These are phyloP conservation scores for Thaumatotibia leucotreta DNA, from an alignment of 1,140 invertebrate genomes.

Conservation along the genomic window DNA sequence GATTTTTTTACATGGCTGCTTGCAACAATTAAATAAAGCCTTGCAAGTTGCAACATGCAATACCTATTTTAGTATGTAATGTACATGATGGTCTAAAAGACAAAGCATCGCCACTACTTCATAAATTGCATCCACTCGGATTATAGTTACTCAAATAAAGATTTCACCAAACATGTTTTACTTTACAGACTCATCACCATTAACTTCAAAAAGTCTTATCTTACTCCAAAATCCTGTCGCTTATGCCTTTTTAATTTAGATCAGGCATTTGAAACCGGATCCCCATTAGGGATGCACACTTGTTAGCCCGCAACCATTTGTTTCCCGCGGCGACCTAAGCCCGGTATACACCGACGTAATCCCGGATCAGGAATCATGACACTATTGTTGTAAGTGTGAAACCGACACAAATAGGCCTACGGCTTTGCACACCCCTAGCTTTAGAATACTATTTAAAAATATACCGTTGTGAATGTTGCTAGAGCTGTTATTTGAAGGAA, in stretches of 20 bases:
- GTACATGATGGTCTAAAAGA: no score
- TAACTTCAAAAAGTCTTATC: not conserved
- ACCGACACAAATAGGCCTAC: slow-evolving; percentile 75
- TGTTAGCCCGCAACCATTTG: slow-evolving; percentile 59
- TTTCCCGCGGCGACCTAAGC: slow-evolving; percentile 71
- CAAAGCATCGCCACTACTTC: no score
- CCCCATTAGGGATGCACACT: slow-evolving; percentile 46
- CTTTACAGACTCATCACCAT: not conserved
- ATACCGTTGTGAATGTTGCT: not conserved
- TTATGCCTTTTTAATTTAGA: not conserved
- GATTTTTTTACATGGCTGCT: no score
- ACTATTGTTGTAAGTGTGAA: slow-evolving; percentile 77
- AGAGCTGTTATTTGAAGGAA: not conserved
- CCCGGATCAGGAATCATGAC: slow-evolving; percentile 75
- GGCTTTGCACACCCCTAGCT: slow-evolving; percentile 51
- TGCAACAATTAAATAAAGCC: no score
- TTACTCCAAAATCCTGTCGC: not conserved
- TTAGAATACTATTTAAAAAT: slow-evolving; percentile 8
- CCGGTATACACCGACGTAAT: slow-evolving; percentile 66
- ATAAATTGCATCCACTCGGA: not conserved
- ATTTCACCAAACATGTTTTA: not conserved
- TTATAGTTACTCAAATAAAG: not conserved
- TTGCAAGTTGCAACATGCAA: no score
- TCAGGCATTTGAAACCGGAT: slow-evolving; percentile 39
- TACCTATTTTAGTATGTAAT: no score